Base-by-base conservation (phyloP, 2,888 invertebrate genomes). In the Liposcelis brunnea region DNA sequence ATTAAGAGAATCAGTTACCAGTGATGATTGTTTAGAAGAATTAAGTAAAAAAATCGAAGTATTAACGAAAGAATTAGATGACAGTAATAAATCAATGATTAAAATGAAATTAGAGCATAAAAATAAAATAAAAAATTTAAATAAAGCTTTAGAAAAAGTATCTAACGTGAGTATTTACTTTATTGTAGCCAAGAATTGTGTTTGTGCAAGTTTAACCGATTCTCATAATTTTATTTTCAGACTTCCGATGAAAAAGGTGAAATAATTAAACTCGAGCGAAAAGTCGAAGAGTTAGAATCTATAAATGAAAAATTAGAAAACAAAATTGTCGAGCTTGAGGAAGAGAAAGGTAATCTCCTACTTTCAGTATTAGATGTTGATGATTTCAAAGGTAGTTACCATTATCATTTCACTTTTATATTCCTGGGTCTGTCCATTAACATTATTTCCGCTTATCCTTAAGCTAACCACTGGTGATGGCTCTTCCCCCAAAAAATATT, bases 281-380 rank as follows among this genome's bases (percentile, higher is more conserved):
- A 19, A 19, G 6, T 40, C 4, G 19, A 40, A 1, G 71, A 70
- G 53, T 61, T 83, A 42, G 70, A 69, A 56, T 69, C 69, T 48
- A 75, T 75, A 55, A 68, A 76, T 52, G 70, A 72, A 50, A 68
- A 71, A 52, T 62, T 80, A 43, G 75, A 76, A 50, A 79, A 83
- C 54, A 78, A 76, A 67, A 74, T 91, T 49, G 80, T 81, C 11
- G 83, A 86, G 59, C 64, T 91, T 51, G 86, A 87, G 65, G 86
- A 87, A 62, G 90, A 90, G 65, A 90, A 89, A 66, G 87, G 87
- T 56, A 85, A 86, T 65, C 73, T 90, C 58, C 86, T 89, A 65
- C 68, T 89, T 59, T 80, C 80, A 65, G 71, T 85, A 59, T 78
- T 84, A 55, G 82, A 84, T 65, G 77, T 79, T 64, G 81, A 81